Base-by-base conservation (phyloP, 2,888 invertebrate species). In the Teleiodes luculella region DNA sequence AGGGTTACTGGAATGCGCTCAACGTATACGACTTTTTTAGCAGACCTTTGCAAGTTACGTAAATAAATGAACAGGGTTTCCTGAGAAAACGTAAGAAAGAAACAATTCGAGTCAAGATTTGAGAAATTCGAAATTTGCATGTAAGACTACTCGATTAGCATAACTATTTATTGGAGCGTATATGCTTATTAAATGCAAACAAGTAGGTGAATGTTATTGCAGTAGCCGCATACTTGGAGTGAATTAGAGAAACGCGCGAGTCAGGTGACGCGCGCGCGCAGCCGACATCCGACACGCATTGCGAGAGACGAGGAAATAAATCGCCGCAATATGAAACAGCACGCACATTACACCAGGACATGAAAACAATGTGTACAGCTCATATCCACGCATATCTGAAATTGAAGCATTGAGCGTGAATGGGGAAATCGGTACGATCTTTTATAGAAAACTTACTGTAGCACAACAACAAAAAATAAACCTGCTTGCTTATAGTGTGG, bases 231-330 rank as follows among this genome's bases (percentile, higher is more conserved):
- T 68, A 61, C 61, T 61, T 63, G 54, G 59, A 58, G 57, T 60
- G 60, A 57, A 64, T 61, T 61, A 68, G 72, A 73, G 72, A 80
- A 80, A 79, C 68, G 67, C 60, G 64, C 71, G 77, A 79, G 73
- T 78, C 74, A 70, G 69, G 74, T 76, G 76, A 76, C 78, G 78
- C 76, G 75, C 72, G 76, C 33, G 52, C 72, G 72, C 72, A 72
- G 70, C 67, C 74, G 80, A 78, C 70, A 85, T 78, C 72, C 72
- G 80, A 84, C 75, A 82, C 82, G 79, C 77, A 77, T 84, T 81
- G 76, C 78, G 62, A 77, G 74, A 81, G 72, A 82, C 75, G 65
- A 80, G 83, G 85, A 87, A 85, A 83, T 80, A 74, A 64, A 72
- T 70, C 68, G 70, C 67, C 62, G 63, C 64, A 65, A 67, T 64